phyloP scores from a whole-genome alignment of 2,888 invertebrate species.

The Lasius fuliginosus region DNA sequence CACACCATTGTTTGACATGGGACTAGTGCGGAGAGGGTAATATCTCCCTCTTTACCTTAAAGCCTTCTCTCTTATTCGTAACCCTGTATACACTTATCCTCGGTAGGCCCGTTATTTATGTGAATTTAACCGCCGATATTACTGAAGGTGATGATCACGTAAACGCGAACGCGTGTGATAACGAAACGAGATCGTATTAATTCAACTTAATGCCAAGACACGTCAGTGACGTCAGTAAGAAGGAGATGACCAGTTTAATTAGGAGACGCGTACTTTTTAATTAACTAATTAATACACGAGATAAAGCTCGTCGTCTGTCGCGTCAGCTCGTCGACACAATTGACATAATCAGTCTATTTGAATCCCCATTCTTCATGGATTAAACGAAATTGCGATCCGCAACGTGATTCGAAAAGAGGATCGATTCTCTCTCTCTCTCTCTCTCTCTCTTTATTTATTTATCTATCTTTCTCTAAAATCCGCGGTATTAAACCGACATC shows the following conservation, averaged over 20 bases:
- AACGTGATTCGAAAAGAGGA: not conserved
- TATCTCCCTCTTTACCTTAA: not conserved
- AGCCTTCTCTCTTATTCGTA: not conserved
- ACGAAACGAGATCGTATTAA: not conserved
- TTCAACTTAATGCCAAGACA: constrained; percentile 3
- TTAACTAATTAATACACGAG: constrained; percentile 58
- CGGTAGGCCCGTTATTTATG: not conserved
- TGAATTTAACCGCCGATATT: constrained; percentile 6
- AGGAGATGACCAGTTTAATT: constrained; percentile 61
- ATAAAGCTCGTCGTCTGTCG: constrained; percentile 46
- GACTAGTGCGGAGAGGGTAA: constrained; percentile 3
- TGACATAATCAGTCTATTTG: constrained; percentile 56
- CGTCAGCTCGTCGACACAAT: constrained; percentile 33
- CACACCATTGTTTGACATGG: not conserved
- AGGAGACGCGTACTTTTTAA: constrained; percentile 59
- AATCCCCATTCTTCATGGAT: constrained; percentile 29
- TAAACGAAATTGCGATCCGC: constrained; percentile 39
- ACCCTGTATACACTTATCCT: not conserved
- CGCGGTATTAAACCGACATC: constrained; percentile 55
- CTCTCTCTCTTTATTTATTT: not conserved
- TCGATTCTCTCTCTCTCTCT: not conserved
- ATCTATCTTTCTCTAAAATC: constrained; percentile 28
- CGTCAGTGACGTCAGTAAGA: no score
- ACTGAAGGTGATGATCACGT: not conserved
- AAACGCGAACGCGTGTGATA: no score